Percentiles rank a stretch among this genome's conserved stretches.
Conservation (phyloP, 2,113 vertebrate genomes). For the Panurus biarmicus region DNA sequence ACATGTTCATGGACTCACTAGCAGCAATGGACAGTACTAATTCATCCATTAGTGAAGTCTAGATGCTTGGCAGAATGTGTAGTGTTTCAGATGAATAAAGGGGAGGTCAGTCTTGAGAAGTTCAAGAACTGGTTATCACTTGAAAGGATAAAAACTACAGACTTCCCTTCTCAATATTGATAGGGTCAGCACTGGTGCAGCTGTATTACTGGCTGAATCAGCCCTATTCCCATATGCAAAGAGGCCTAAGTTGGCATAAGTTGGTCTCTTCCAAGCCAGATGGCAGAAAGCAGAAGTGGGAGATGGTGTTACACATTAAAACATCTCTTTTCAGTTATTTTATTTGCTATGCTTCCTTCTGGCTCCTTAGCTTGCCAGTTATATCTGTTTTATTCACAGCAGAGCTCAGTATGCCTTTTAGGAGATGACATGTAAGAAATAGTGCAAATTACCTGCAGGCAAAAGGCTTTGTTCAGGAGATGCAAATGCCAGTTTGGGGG, state of each 20-base stretch:
- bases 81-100: neutral
- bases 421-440: constrained; percentile 13
- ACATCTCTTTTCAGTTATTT: constrained; percentile 56
- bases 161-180: constrained; percentile 37
- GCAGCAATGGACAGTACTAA: neutral
- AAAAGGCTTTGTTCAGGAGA: constrained; percentile 17
- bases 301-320: constrained; percentile 59
- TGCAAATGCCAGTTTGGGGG: neutral
- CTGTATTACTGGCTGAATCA: constrained; percentile 45
- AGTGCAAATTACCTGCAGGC: constrained; percentile 36
- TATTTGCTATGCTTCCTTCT: constrained; percentile 53
- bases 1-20: neutral
- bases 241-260: constrained; percentile 38
- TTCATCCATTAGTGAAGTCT: neutral
- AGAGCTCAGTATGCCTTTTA: constrained; percentile 12
- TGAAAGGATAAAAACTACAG: constrained; percentile 28
- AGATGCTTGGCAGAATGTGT: neutral
- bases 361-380: constrained; percentile 30
- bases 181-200: constrained; percentile 45
- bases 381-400: constrained; percentile 33
- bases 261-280: constrained; percentile 49
- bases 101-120: neutral
- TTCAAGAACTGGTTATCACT: constrained; percentile 43
- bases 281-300: constrained; percentile 51
- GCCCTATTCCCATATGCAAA: constrained; percentile 19